Conservation (phyloP, 2,113 vertebrate species). For the Pelecanus crispus region DNA sequence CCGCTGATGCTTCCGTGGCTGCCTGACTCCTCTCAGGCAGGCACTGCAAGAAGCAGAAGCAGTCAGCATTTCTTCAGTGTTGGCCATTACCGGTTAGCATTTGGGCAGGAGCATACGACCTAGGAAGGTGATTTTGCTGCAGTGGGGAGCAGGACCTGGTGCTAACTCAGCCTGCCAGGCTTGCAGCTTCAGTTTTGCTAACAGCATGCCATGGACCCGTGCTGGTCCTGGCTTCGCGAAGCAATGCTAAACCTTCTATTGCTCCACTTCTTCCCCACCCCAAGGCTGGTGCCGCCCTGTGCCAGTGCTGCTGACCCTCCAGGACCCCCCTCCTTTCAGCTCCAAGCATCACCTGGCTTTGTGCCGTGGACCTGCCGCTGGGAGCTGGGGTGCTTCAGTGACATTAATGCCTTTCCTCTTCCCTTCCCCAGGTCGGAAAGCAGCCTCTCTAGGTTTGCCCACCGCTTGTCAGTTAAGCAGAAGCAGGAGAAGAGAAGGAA, state of each 20-base stretch:
- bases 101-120: not conserved
- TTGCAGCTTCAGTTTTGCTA: not conserved
- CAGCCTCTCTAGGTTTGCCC: slow-evolving; percentile 84
- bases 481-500: slow-evolving; percentile 81
- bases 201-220: accelerated
- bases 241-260: not conserved
- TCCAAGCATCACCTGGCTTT: not conserved
- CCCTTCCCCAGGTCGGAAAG: slow-evolving; percentile 77
- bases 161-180: not conserved
- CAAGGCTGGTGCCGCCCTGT: accelerated
- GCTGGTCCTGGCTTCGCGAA: not conserved
- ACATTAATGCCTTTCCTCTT: slow-evolving; percentile 54
- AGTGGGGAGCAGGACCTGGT: not conserved
- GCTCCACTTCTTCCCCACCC: not conserved
- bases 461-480: slow-evolving; percentile 86
- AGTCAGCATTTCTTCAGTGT: accelerated
- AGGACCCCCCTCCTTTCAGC: not conserved
- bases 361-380: accelerated
- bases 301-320: accelerated
- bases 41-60: not conserved
- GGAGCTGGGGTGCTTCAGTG: not conserved
- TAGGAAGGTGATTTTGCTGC: not conserved
- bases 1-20: accelerated
- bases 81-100: accelerated
- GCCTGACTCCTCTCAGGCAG: not conserved